A percentile compares a stretch with the other conserved stretches of the same genome.
Evolutionary conservation across 2,797 vertebrate species (phyloP).

Genomic region (Lagorchestes hirsutus): DNA sequence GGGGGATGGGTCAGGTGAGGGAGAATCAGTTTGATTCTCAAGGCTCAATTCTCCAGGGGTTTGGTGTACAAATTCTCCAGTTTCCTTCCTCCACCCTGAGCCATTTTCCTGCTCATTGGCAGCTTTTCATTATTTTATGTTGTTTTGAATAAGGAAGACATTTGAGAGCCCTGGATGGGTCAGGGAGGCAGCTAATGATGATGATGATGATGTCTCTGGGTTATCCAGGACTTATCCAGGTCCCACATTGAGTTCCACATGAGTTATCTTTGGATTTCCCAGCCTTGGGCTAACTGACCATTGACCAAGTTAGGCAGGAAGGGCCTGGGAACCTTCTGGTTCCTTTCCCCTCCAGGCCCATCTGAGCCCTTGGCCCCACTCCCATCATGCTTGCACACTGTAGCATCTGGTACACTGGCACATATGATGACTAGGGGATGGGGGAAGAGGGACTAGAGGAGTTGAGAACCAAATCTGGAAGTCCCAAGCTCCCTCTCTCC

Average conservation of each 20-base stretch:
- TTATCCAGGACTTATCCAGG: not conserved
- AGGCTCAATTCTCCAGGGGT: not conserved
- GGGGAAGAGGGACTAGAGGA: not conserved
- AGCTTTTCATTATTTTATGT: not conserved
- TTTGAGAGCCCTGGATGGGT: not conserved
- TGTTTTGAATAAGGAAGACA: not conserved
- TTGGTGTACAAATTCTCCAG: not conserved
- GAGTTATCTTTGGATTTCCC: not conserved
- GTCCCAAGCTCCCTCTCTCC: conserved; percentile 30
- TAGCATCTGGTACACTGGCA: conserved; percentile 76
- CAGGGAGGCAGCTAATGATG: not conserved
- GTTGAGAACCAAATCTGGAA: not conserved
- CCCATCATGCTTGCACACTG: conserved; percentile 3
- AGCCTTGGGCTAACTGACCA: not conserved
- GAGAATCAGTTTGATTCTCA: not conserved
- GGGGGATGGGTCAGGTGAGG: not conserved
- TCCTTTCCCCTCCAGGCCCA: not conserved
- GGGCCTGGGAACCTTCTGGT: not conserved
- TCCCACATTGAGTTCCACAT: not conserved
- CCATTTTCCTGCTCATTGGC: not conserved
- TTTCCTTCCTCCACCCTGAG: not conserved
- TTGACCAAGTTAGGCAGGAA: not conserved
- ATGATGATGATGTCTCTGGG: not conserved
- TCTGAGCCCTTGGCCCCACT: not conserved
- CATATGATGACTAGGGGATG: conserved; percentile 43